Conservation (phyloP, 2,888 invertebrate genomes). For the Mythimna pallens region DNA sequence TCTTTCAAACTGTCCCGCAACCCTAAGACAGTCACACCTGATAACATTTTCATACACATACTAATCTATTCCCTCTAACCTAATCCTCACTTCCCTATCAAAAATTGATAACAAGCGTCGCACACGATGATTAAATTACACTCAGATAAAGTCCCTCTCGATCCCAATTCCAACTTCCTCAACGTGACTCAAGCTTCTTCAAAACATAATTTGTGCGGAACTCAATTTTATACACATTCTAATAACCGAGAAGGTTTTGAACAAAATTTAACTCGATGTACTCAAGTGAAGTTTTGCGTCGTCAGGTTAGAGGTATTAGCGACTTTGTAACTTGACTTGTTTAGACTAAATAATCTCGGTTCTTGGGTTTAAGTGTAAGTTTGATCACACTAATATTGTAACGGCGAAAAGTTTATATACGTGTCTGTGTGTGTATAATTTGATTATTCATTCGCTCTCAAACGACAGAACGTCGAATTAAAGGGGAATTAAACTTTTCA, state of each 20-base stretch:
- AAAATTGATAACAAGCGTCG: conserved; percentile 8
- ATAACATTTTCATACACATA: too few relatives aligned
- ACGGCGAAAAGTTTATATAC: too few relatives aligned
- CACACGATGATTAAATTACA: conserved; percentile 30
- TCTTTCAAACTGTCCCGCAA: too few relatives aligned
- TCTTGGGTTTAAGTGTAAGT: conserved; percentile 8
- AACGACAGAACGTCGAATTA: too few relatives aligned
- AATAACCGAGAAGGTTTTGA: conserved; percentile 38
- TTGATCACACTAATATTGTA: not conserved
- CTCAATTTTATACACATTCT: conserved; percentile 35
- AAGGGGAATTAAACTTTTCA: too few relatives aligned
- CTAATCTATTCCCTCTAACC: too few relatives aligned
- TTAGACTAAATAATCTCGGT: conserved; percentile 17
- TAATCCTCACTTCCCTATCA: not conserved
- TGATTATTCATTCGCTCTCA: too few relatives aligned
- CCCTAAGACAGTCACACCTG: too few relatives aligned
- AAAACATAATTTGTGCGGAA: conserved; percentile 46
- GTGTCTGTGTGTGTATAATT: too few relatives aligned
- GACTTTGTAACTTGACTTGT: conserved; percentile 34
- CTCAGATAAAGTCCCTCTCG: conserved; percentile 12
- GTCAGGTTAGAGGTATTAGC: conserved; percentile 47
- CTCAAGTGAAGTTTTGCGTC: conserved; percentile 22
- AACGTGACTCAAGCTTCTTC: conserved; percentile 33
- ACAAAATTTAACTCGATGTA: conserved; percentile 48
- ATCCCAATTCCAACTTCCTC: conserved; percentile 17